Base-by-base conservation (phyloP, 2,797 vertebrate species). In the Limnodromus scolopaceus region DNA sequence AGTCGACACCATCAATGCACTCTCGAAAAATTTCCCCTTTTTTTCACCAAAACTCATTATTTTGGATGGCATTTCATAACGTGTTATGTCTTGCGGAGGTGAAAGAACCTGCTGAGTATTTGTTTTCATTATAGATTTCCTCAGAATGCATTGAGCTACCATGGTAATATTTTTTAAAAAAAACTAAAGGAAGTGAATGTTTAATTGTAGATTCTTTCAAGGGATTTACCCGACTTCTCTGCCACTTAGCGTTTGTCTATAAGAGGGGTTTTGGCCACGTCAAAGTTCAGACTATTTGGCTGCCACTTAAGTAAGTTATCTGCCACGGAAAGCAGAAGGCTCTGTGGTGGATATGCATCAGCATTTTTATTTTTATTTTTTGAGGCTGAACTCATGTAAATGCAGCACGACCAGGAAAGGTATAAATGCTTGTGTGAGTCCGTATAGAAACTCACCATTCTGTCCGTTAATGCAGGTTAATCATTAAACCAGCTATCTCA, bases 121-220 rank as follows among this genome's bases (percentile, higher is more conserved):
- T 81, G 10, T 71, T 91, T 84, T 76, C 43, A 5, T 84, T 86
- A 14, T 8, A 78, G 19, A 12, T 78, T 96, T 95, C 30, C 18
- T 75, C 18, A 51, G 46, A 58, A 75, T 22, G 36, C 57, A 13
- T 85, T 22, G 61, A 68, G 36, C 16, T 46, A 13, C 18, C 22
- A 16, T 30, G 16, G 55, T 74, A 49, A 28, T 51, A 51, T 11
- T 24, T 24, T 6, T 39, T 46, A 38, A 49, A 48, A 3, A 46
- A n/a, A 20, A 5, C 2, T 32, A 19, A 88, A 80, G 34, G 54
- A 75, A 84, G 12, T 15, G 13, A 38, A 22, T 41, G 6, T 68
- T 83, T 75, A 64, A 54, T 45, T 49, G 8, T 77, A 55, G 32
- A 20, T 71, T 55, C 8, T 84, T 87, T 80, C 22, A 77, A 19